Evolutionary conservation across 2,797 vertebrate species (phyloP), one percentile per base, ranked within the genome.

Genomic region (Neostethus bicornis): DNA sequence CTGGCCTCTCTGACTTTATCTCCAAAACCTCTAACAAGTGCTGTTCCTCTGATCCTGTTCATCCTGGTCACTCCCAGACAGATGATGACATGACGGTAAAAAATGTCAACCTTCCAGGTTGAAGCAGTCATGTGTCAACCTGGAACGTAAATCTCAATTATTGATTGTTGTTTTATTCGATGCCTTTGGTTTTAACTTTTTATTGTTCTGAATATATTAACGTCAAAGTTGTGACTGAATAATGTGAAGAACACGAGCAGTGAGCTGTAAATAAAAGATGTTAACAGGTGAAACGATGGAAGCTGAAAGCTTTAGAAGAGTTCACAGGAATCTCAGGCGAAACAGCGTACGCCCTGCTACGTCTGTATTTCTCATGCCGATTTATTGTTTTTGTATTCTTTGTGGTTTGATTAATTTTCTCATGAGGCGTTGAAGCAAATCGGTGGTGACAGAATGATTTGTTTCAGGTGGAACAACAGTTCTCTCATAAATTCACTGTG

Each of bases 381-480:
- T 47, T 28, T 45, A 14, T 29, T 42, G 3, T 47, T 8, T 2
- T 43, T 28, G 13, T 49, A 49, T 29, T 59, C 8, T 17, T 7
- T 7, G 12, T 8, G 8, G 11, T 24, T 25, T 26, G 17, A 34
- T 1, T 32, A 2, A 51, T 35, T 39, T 70, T 35, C 37, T 35
- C 21, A 16, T 7, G 3, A 43, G 5, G n/a, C 3, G 4, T 10
- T 49, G 51, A 43, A 17, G 12, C 11, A 2, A 11, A 39, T 35
- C 7, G 59, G 2, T 76, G 13, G 21, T 29, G 9, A 63, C 26
- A 13, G 7, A 57, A 38, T 63, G 32, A 49, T 66, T 45, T 24
- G 60, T 90, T 89, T 20, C 87, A 99, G 97, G 97, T 99, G 75
- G 96, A 98, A 24, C 96, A 97, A 70, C 96, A 98, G 75, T 96